Conservation (phyloP, 2,113 vertebrate species). For the Plecotus auritus region DNA sequence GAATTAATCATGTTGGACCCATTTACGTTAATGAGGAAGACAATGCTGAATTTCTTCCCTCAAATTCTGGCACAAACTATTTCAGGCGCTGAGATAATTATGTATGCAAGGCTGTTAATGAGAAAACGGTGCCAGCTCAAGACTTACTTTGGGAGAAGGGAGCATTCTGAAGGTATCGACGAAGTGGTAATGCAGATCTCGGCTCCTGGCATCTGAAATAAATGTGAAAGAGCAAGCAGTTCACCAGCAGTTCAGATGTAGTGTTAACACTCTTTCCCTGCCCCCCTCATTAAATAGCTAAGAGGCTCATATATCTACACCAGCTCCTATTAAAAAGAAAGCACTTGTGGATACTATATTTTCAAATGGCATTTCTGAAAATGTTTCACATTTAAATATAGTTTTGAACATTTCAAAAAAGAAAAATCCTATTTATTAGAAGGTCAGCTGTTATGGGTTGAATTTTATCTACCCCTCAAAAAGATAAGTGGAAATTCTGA, state of each 20-base stretch:
- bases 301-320: background rate
- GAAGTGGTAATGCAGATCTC: background rate
- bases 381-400: background rate
- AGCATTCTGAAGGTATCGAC: background rate
- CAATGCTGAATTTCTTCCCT: background rate
- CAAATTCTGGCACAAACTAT: background rate
- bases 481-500: background rate
- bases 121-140: background rate
- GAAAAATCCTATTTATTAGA: background rate
- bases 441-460: background rate
- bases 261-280: background rate
- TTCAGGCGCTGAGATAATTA: background rate
- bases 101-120: background rate
- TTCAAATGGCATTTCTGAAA: background rate
- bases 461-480: background rate
- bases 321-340: background rate
- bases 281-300: background rate
- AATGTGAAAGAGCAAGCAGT: background rate
- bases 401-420: background rate
- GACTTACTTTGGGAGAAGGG: background rate
- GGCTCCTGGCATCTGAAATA: background rate
- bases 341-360: background rate
- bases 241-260: background rate
- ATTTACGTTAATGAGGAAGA: constrained; percentile 17
- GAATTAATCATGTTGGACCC: background rate